A percentile compares a stretch with the other conserved stretches of the same genome.
These are phyloP conservation scores for Ennomos erosarius DNA, from an alignment of 2,888 invertebrate genomes.

Conservation along the genomic window DNA sequence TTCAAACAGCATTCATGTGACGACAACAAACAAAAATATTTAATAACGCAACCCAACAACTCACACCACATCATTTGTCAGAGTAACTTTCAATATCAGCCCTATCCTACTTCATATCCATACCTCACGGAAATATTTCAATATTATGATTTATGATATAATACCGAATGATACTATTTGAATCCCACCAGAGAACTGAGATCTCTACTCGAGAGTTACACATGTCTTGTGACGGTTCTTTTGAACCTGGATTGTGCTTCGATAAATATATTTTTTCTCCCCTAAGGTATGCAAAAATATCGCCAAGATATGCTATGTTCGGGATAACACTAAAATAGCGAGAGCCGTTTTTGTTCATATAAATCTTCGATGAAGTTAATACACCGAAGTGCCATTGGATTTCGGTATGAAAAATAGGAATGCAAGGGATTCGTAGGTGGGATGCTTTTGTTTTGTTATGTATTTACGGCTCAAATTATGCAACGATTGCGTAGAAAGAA, in stretches of 20 bases:
- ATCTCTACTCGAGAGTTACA: background rate
- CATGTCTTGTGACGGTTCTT: constrained; percentile 35
- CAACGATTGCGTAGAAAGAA: too few species aligned
- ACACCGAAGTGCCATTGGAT: constrained; percentile 69
- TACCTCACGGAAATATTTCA: constrained; percentile 71
- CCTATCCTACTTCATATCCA: constrained; percentile 62
- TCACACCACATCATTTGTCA: constrained; percentile 75
- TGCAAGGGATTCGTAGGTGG: constrained; percentile 9
- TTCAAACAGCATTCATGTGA: background rate
- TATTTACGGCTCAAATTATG: background rate
- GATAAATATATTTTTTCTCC: constrained; percentile 73
- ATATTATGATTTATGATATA: constrained; percentile 80
- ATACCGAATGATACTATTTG: constrained; percentile 54
- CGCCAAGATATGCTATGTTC: constrained; percentile 66
- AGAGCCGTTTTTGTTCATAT: constrained; percentile 70
- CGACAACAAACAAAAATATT: constrained; percentile 44
- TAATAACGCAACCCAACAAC: constrained; percentile 49
- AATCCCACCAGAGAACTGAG: constrained; percentile 6
- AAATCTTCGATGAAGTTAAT: constrained; percentile 81
- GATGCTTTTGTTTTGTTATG: constrained; percentile 12
- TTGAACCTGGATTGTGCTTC: constrained; percentile 50
- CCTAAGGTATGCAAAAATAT: constrained; percentile 81
- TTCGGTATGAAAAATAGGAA: constrained; percentile 40
- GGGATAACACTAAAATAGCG: constrained; percentile 66
- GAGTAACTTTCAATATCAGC: constrained; percentile 74